Evolutionary conservation across 92 coral and sea anemone genomes (phyloP), one percentile per base, ranked within the genome.

Genomic region (Muricea muricata): DNA sequence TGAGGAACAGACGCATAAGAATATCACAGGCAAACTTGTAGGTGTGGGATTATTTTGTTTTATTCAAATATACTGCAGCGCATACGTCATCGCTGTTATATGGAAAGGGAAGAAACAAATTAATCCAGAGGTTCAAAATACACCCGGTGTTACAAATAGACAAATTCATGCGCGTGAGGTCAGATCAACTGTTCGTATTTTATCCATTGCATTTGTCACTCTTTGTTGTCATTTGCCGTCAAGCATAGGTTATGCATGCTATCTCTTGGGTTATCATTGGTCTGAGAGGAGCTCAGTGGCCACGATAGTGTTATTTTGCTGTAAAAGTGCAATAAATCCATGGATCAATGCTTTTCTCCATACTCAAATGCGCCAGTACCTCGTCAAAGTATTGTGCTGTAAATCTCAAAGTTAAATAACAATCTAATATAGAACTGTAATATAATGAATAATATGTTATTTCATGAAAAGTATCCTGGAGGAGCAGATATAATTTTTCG

Each of bases 61-160:
- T 10, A 20, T 48, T 31, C 25, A 12, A 18, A 30, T 75, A 46
- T 75, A 52, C 21, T 75, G 80, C 12, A 75, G 80, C 18, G 80
- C n/a, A 48, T 65, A 21, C 34, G 80, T 75, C 18, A 45, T 58
- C 15, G 28, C 8, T 20, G 24, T 46, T 23, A 21, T 73, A 73
- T 73, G 79, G 79, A 41, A 46, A 29, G 29, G 42, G 29, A 30
- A 23, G 37, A 65, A 34, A 10, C 72, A 34, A 68, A 68, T 68
- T 42, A 33, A 29, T 37, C 75, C 75, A 68, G 41, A 68, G 25
- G 46, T 9, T 12, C 20, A 23, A 20, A n/a, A n/a, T n/a, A n/a
- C n/a, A n/a, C n/a, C n/a, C n/a, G n/a, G n/a, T n/a, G n/a, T n/a
- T n/a, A n/a, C n/a, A n/a, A n/a, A n/a, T n/a, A n/a, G n/a, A n/a